Percentiles rank a stretch among this genome's conserved stretches.
Conservation (phyloP, 92 coral and sea anemone species). For the Zoanthus sansibaricus region DNA sequence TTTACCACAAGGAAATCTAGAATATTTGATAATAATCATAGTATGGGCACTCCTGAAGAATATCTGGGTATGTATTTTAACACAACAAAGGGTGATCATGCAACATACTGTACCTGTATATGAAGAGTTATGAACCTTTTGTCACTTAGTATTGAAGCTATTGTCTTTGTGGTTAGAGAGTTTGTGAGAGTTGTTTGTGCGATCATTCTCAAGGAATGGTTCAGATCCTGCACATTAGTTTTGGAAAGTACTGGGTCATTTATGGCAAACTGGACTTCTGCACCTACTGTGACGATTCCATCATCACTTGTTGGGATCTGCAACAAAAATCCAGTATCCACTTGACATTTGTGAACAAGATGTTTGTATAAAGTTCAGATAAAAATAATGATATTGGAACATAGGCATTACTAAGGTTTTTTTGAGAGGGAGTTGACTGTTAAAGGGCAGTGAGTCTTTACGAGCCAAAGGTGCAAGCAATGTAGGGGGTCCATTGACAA, state of each 20-base stretch:
- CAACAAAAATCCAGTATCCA: neutral
- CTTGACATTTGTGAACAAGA: neutral
- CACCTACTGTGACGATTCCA: slow-evolving; percentile 88
- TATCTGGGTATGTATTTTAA: too few relatives aligned
- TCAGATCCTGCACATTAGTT: slow-evolving; percentile 87
- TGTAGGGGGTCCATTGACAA: too few relatives aligned
- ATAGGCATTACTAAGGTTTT: too few relatives aligned
- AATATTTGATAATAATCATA: too few relatives aligned
- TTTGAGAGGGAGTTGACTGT: too few relatives aligned
- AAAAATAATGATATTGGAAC: too few relatives aligned
- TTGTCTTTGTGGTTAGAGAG: slow-evolving; percentile 77
- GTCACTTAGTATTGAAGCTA: slow-evolving; percentile 79
- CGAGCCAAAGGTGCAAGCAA: too few relatives aligned
- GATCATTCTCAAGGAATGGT: slow-evolving; percentile 89
- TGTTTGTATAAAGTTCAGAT: neutral
- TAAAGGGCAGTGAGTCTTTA: too few relatives aligned
- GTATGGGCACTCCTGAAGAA: too few relatives aligned
- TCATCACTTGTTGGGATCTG: slow-evolving; percentile 91
- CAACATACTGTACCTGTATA: slow-evolving; percentile 67
- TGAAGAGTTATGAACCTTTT: slow-evolving; percentile 79
- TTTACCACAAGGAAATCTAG: too few relatives aligned
- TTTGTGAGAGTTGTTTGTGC: slow-evolving; percentile 91
- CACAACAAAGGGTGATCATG: neutral
- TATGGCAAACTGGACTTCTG: slow-evolving; percentile 89
- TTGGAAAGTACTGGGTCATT: slow-evolving; percentile 84